phyloP scores from a whole-genome alignment of 2,113 vertebrate genomes.

The Prietella phreatophila region DNA sequence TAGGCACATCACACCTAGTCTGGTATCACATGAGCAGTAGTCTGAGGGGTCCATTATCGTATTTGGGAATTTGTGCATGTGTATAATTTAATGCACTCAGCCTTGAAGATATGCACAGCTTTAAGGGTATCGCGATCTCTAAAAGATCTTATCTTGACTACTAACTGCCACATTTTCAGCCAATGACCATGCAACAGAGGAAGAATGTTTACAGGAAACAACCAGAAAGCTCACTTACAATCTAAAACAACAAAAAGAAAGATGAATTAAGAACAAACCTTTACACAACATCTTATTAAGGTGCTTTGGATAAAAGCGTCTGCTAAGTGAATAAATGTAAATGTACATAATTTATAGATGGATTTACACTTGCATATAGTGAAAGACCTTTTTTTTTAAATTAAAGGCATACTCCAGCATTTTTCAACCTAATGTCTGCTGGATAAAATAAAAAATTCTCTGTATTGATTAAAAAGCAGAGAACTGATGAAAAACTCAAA shows the following conservation, averaged over 20 bases:
- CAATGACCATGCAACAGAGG: slow-evolving; percentile 28
- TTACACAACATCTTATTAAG: background rate
- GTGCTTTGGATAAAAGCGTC: no score
- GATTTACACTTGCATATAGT: background rate
- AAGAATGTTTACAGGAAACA: slow-evolving; percentile 5
- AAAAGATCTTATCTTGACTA: slow-evolving; percentile 43
- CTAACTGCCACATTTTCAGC: slow-evolving; percentile 14
- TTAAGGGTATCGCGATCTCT: slow-evolving; percentile 18
- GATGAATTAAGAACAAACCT: background rate
- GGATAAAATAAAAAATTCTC: background rate
- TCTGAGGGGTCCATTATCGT: slow-evolving; percentile 14
- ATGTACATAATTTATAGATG: background rate
- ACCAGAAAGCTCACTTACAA: background rate
- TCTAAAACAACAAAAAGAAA: background rate
- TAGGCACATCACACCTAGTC: slow-evolving; percentile 24
- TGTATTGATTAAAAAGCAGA: background rate
- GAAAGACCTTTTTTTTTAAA: background rate
- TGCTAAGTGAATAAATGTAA: no score
- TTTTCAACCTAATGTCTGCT: background rate
- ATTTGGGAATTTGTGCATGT: slow-evolving; percentile 32
- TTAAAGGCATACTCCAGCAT: background rate
- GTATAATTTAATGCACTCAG: slow-evolving; percentile 39
- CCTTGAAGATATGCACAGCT: slow-evolving; percentile 33
- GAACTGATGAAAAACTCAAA: background rate
- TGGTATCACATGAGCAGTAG: slow-evolving; percentile 31